Base-by-base conservation (phyloP, 1,140 invertebrate species). In the Pantala flavescens region DNA sequence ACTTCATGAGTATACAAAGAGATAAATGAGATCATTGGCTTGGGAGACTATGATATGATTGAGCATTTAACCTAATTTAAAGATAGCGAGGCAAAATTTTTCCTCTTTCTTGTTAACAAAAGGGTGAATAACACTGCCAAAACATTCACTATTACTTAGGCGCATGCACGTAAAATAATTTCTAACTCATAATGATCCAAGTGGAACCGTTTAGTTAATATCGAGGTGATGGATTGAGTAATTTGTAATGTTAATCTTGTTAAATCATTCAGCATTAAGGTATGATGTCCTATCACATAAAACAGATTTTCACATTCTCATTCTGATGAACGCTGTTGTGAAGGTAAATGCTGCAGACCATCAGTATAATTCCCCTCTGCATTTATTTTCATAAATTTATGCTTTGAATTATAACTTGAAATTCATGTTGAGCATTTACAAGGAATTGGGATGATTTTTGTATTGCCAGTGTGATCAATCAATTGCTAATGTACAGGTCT, bases 101-200 rank as follows among this genome's bases (percentile, higher is more conserved):
- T 21, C 49, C 49, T 63, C 49, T 63, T 63, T 63, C 49, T 16
- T 63, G 49, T 63, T 21, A 36, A 7, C 49, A 63, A 63, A 63
- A 63, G 49, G 49, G 49, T 63, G 49, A 63, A 21, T 63, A 63
- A 63, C 49, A 63, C 49, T 63, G 49, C 49, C 49, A 63, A 63
- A 63, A 63, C n/a, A 63, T 63, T 63, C 49, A 63, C 49, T 63
- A 63, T 63, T 63, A 63, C 49, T 63, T 63, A 63, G 49, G 49
- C 49, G n/a, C 49, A 63, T 63, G 49, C 49, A 63, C 49, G 28
- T 36, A 36, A 36, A 36, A 36, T 36, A 36, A 36, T 36, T 36
- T 36, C 28, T 36, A 36, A 36, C 28, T 36, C 49, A 63, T 21
- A 63, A 63, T 63, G 14, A 21, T 63, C 49, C 49, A 63, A 16